Conservation (phyloP, 2,888 invertebrate genomes). For the Apodemia hepburni region DNA sequence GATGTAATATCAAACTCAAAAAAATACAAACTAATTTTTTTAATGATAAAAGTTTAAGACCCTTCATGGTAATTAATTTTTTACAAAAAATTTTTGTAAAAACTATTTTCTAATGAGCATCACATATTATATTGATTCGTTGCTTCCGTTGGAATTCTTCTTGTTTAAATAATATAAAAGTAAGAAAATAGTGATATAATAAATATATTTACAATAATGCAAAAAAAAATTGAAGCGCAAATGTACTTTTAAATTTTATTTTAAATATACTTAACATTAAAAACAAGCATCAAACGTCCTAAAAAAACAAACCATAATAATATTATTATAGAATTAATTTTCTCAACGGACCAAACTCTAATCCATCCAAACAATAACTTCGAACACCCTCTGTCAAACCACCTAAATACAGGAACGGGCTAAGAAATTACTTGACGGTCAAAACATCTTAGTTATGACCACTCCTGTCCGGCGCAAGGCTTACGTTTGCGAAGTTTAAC, state of each 20-base stretch:
- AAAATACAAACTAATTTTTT: no score
- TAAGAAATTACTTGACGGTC: conserved; percentile 77
- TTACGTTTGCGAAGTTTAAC: conserved; percentile 72
- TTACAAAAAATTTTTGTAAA: no score
- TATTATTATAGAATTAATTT: conserved; percentile 53
- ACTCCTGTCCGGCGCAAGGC: conserved; percentile 75
- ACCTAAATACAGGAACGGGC: conserved; percentile 49
- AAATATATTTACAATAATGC: no score
- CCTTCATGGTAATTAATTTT: neutral
- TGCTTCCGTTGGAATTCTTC: no score
- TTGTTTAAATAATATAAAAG: no score
- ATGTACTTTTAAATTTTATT: neutral
- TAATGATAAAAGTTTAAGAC: neutral
- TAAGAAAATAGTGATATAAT: no score
- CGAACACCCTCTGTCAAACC: conserved; percentile 52
- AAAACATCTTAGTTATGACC: conserved; percentile 80
- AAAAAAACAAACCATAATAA: conserved; percentile 30
- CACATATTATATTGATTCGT: no score
- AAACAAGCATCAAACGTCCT: conserved; percentile 33
- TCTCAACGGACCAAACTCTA: conserved; percentile 35
- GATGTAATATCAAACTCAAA: no score
- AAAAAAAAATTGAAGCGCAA: neutral
- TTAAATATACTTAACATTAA: neutral
- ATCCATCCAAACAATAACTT: conserved; percentile 50
- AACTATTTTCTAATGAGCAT: no score